These are phyloP conservation scores for Oplegnathus fasciatus DNA, from an alignment of 2,113 vertebrate species.

Conservation along the genomic window DNA sequence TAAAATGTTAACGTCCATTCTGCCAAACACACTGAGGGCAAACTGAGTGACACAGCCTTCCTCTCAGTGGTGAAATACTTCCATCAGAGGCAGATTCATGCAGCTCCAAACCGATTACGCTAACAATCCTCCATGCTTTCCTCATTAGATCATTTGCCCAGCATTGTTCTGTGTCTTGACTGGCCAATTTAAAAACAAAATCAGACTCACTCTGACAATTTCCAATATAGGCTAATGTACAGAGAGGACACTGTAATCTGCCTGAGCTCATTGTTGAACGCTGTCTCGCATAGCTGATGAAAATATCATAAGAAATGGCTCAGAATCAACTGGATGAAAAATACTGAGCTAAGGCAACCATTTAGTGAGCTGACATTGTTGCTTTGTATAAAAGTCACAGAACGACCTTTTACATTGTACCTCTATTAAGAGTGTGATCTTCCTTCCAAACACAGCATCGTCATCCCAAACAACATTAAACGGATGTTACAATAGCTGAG, in stretches of 20 bases:
- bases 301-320: slow-evolving; percentile 11
- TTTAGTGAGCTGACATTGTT: slow-evolving; percentile 12
- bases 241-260: slow-evolving; percentile 42
- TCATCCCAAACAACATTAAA: neutral
- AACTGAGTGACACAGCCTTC: slow-evolving; percentile 32
- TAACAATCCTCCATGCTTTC: slow-evolving; percentile 34
- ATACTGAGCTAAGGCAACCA: neutral
- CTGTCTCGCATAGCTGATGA: slow-evolving; percentile 14
- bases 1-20: slow-evolving; percentile 41
- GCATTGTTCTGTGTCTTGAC: slow-evolving; percentile 38
- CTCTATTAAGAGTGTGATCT: slow-evolving; percentile 16
- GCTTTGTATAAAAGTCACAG: slow-evolving; percentile 7
- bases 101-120: slow-evolving; percentile 33
- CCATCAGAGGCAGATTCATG: slow-evolving; percentile 29
- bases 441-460: slow-evolving; percentile 25
- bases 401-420: slow-evolving; percentile 42
- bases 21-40: slow-evolving; percentile 26
- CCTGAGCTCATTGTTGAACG: slow-evolving; percentile 10
- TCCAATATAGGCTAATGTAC: slow-evolving; percentile 23
- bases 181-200: slow-evolving; percentile 59
- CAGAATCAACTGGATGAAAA: slow-evolving; percentile 3
- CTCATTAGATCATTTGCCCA: slow-evolving; percentile 45
- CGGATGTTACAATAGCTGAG: neutral
- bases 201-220: slow-evolving; percentile 35
- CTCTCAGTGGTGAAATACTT: slow-evolving; percentile 36